Conservation (phyloP, 2,797 vertebrate genomes). For the Eulemur albifrons region DNA sequence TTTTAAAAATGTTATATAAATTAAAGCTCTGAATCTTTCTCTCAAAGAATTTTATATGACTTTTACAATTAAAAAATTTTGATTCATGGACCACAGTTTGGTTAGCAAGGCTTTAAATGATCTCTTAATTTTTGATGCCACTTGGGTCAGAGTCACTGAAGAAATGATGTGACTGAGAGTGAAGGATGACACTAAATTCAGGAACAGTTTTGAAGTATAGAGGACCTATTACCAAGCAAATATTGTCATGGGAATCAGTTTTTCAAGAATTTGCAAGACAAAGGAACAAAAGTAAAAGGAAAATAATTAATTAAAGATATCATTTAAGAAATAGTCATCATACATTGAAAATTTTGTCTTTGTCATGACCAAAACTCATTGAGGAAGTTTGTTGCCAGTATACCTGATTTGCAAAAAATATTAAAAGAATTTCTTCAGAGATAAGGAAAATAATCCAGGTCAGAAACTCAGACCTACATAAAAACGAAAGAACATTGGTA, state of each 20-base stretch:
- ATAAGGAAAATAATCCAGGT: background rate
- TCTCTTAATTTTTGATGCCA: background rate
- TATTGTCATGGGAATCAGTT: background rate
- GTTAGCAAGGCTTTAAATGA: background rate
- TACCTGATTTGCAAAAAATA: background rate
- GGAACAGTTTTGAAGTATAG: background rate
- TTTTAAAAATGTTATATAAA: background rate
- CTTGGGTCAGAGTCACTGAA: background rate
- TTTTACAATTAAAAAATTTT: conserved; percentile 9
- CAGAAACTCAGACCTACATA: background rate
- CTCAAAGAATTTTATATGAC: background rate
- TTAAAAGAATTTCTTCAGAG: background rate
- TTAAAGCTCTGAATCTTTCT: background rate
- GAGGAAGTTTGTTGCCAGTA: background rate
- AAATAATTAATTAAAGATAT: background rate
- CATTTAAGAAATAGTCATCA: background rate
- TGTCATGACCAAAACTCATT: background rate
- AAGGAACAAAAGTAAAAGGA: background rate
- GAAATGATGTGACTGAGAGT: background rate
- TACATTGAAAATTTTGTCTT: background rate
- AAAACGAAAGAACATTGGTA: background rate
- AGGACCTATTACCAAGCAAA: background rate
- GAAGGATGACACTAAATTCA: background rate
- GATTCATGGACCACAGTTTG: background rate
- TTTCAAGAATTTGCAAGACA: background rate